phyloP scores from a whole-genome alignment of 2,113 vertebrate genomes.

The Amblyornis subalaris region DNA sequence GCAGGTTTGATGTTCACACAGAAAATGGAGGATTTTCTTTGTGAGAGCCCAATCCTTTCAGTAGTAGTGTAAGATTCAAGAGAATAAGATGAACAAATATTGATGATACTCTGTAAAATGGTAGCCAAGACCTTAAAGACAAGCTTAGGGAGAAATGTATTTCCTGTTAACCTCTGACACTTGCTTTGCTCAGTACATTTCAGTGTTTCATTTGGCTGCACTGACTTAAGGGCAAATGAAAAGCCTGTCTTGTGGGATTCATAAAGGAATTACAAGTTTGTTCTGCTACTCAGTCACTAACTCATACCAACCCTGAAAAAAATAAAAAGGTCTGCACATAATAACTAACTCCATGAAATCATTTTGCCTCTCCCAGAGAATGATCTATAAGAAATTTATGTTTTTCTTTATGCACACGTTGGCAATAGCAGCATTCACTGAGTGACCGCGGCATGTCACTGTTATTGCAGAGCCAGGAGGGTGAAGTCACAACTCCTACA shows the following conservation, averaged over 20 bases:
- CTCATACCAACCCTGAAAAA: background rate
- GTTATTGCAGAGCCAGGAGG: too few species aligned
- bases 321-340: background rate
- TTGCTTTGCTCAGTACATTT: background rate
- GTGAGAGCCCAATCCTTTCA: background rate
- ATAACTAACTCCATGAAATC: background rate
- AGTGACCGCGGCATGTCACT: background rate
- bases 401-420: background rate
- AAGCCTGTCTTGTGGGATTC: background rate
- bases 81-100: background rate
- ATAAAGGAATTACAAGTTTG: background rate
- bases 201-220: background rate
- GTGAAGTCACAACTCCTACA: background rate
- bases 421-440: background rate
- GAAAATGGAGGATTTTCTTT: background rate
- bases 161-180: background rate
- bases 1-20: background rate
- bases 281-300: background rate
- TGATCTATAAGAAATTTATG: background rate
- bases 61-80: background rate
- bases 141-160: background rate
- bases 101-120: background rate
- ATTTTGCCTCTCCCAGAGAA: background rate
- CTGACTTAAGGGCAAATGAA: background rate
- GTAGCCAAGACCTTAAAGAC: background rate